These are phyloP conservation scores for Phyllotreta cruciferae DNA, from an alignment of 2,888 invertebrate genomes.

Conservation along the genomic window DNA sequence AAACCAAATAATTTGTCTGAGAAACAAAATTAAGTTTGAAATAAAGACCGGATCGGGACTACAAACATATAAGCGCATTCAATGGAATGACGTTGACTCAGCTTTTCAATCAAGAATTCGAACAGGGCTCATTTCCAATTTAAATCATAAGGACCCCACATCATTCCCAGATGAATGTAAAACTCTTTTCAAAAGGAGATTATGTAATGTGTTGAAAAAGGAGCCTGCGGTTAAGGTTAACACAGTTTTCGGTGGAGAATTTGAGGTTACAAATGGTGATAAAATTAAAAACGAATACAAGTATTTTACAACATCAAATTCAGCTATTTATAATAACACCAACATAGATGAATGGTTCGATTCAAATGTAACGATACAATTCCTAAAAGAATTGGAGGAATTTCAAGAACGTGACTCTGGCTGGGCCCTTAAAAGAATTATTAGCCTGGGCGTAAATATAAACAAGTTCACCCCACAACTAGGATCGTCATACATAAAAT, in stretches of 20 bases:
- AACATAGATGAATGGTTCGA: constrained; percentile 39
- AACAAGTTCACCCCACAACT: constrained; percentile 42
- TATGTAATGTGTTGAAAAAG: constrained; percentile 35
- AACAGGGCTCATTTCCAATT: constrained; percentile 28
- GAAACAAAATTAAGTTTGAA: no score
- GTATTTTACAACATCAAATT: constrained; percentile 41
- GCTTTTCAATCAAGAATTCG: constrained; percentile 26
- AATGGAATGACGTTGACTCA: constrained; percentile 26
- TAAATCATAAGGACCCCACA: constrained; percentile 36
- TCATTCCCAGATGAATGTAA: constrained; percentile 33
- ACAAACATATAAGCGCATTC: constrained; percentile 1
- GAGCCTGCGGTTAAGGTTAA: constrained; percentile 33
- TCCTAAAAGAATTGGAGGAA: constrained; percentile 40
- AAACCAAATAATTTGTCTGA: no score
- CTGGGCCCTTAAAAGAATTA: constrained; percentile 40
- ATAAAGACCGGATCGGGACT: background rate
- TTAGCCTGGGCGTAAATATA: constrained; percentile 42
- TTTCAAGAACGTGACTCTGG: no score
- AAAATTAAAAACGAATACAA: constrained; percentile 40
- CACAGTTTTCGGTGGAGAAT: constrained; percentile 39
- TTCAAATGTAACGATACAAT: constrained; percentile 31
- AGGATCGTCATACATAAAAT: constrained; percentile 43
- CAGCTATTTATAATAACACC: constrained; percentile 39
- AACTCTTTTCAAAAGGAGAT: constrained; percentile 26
- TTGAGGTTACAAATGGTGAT: constrained; percentile 29